Conservation (phyloP, 2,113 vertebrate genomes). For the Columba livia region DNA sequence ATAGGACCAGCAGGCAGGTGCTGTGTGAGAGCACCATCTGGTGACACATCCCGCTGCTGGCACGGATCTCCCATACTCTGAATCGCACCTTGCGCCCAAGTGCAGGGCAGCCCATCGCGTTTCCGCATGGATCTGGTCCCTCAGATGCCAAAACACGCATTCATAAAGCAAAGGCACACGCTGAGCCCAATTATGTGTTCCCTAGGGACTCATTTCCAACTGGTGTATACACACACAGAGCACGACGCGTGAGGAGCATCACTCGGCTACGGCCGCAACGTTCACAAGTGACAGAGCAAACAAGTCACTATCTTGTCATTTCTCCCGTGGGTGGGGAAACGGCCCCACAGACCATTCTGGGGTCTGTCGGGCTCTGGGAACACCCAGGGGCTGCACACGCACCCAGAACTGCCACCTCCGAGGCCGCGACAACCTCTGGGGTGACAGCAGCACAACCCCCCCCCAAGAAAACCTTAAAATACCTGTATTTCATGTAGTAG, state of each 20-base stretch:
- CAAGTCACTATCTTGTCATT: too few species aligned
- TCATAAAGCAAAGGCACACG: too few species aligned
- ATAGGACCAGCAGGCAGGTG: fast-evolving
- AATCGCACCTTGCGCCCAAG: neutral
- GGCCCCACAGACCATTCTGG: too few species aligned
- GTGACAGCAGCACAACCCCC: neutral
- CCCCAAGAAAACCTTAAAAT: neutral
- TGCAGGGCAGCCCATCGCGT: neutral
- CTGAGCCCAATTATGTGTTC: neutral
- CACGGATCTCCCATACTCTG: too few species aligned
- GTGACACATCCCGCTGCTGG: neutral
- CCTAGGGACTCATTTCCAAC: neutral
- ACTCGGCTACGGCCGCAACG: too few species aligned
- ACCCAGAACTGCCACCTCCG: neutral
- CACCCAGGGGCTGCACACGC: too few species aligned
- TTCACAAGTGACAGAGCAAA: too few species aligned
- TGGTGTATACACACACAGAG: neutral
- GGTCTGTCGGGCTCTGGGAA: neutral
- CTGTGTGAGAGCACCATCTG: conserved; percentile 27
- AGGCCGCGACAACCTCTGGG: neutral
- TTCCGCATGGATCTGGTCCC: neutral
- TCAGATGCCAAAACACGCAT: neutral
- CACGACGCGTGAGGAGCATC: too few species aligned
- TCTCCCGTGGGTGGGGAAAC: too few species aligned
- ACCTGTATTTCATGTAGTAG: fast-evolving